These are phyloP conservation scores for Martes martes DNA, from an alignment of 2,113 vertebrate species.

Conservation along the genomic window DNA sequence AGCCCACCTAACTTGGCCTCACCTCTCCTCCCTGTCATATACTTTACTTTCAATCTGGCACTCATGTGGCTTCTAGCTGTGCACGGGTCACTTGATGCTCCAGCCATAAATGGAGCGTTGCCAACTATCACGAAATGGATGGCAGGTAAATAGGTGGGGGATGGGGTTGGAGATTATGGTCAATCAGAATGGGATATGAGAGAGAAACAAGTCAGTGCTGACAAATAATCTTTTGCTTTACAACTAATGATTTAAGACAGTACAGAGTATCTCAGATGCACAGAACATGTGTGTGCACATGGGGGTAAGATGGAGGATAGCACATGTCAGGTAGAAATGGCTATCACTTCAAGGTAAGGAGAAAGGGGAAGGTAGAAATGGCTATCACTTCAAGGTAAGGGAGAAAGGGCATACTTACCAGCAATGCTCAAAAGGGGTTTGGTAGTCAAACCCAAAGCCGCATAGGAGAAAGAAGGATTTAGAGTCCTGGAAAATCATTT, in stretches of 20 bases:
- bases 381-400: background rate
- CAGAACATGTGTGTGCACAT: background rate
- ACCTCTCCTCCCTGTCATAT: background rate
- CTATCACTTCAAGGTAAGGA: background rate
- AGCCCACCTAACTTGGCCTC: background rate
- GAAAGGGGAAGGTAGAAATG: background rate
- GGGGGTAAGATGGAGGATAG: background rate
- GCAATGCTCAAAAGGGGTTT: background rate
- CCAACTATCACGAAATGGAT: background rate
- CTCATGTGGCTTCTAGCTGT: background rate
- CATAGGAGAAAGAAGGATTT: background rate
- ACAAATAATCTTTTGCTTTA: constrained; percentile 17
- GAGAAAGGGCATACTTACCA: background rate
- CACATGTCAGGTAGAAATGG: background rate
- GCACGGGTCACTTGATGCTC: background rate
- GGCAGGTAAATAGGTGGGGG: background rate
- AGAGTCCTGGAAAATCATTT: background rate
- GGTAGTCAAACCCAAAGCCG: background rate
- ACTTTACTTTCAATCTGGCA: background rate
- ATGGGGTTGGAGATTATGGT: background rate
- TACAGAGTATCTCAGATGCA: background rate
- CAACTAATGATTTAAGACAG: background rate
- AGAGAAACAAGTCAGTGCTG: background rate
- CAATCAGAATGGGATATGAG: background rate
- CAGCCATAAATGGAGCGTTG: background rate